Evolutionary conservation across 2,888 invertebrate species (phyloP), one percentile per base, ranked within the genome.

Genomic region (Orthonevra nobilis): DNA sequence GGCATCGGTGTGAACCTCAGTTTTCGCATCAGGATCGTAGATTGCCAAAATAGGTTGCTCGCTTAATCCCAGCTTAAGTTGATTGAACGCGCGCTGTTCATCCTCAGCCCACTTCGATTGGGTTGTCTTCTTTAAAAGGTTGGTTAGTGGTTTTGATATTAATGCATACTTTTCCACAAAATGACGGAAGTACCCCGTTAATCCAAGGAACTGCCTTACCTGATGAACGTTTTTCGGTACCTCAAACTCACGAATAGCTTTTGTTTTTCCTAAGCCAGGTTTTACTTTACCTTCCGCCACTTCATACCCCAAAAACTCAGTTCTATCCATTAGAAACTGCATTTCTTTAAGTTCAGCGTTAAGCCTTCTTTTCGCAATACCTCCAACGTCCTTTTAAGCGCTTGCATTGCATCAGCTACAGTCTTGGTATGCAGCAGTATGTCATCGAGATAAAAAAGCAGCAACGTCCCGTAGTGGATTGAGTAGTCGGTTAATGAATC

Each of bases 151-250:
- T 7, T 30, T 30, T 2, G n/a, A 5, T 5, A 30, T 30, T 30
- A 2, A 2, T 2, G 30, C 30, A n/a, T 30, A 30, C 4, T 4
- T 30, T 30, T 7, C 9, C 2, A 85, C 69, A 36, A 83, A 85
- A 50, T 83, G 82, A 2, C 83, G 68, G 61, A 85, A 84, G 42
- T 82, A 85, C 0, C 81, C 72, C 0, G 84, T 83, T 4, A 85
- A 40, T 7, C 84, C 84, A 46, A 84, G 44, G 32, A 85, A 82
- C 52, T 85, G 84, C 6, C 83, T 44, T 3, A 84, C 73, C 30
- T 83, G 69, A 28, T 83, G 83, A 0, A 83, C 70, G 38, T 69
- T 81, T 19, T 19, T 81, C 14, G 84, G 83, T n/a, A n/a, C 34
- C 0, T 82, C 66, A 9, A 82, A 56, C 3, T 82, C 56, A 15